Conservation (phyloP, 2,888 invertebrate genomes). For the Lithophane socia region DNA sequence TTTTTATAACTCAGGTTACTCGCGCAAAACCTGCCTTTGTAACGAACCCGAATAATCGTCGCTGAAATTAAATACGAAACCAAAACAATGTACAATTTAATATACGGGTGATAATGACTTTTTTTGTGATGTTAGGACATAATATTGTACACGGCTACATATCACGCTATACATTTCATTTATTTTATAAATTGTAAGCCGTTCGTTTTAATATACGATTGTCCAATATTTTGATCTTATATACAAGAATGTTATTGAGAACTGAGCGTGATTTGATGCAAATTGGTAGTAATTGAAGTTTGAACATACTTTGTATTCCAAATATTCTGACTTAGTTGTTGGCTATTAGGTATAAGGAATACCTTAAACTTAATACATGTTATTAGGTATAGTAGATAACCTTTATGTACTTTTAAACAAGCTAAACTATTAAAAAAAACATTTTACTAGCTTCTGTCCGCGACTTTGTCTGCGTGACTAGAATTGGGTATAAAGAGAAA, state of each 20-base stretch:
- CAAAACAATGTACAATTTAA: slow-evolving; percentile 53
- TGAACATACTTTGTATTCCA: slow-evolving; percentile 13
- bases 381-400: neutral
- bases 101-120: slow-evolving; percentile 26
- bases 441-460: neutral
- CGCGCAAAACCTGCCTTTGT: slow-evolving; percentile 76
- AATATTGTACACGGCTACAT: too few relatives aligned
- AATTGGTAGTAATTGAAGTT: slow-evolving; percentile 33
- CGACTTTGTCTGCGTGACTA: neutral
- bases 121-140: slow-evolving; percentile 3
- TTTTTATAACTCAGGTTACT: slow-evolving; percentile 87
- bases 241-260: slow-evolving; percentile 18
- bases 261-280: slow-evolving; percentile 10
- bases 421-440: neutral
- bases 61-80: slow-evolving; percentile 70
- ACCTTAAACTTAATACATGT: slow-evolving; percentile 10
- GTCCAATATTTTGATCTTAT: slow-evolving; percentile 13
- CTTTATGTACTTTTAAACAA: neutral
- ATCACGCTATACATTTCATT: too few relatives aligned
- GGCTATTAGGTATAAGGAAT: neutral
- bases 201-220: slow-evolving; percentile 22
- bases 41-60: slow-evolving; percentile 74
- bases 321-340: slow-evolving; percentile 17
- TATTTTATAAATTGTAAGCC: too few relatives aligned
- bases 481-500: neutral